Evolutionary conservation across 2,113 vertebrate species (phyloP).

Genomic region (Clinocottus analis): DNA sequence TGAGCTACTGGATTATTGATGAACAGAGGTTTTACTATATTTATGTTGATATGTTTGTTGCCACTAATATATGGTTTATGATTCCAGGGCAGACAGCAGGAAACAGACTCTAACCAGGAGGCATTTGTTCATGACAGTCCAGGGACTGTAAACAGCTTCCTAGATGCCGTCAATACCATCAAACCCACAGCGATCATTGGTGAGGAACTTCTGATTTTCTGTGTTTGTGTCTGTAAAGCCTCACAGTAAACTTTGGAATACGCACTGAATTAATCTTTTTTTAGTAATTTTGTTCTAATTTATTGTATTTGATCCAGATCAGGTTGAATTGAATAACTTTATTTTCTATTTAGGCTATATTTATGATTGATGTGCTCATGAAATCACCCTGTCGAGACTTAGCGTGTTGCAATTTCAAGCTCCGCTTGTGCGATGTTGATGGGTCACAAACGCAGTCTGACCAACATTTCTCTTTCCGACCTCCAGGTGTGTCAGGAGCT

Average conservation of each 20-base stretch:
- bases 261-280: neutral
- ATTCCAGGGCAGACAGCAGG: slow-evolving; percentile 81
- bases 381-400: neutral
- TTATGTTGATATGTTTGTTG: slow-evolving; percentile 8
- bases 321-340: neutral
- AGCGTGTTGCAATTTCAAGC: neutral
- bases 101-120: slow-evolving; percentile 89
- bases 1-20: neutral
- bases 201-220: slow-evolving; percentile 45
- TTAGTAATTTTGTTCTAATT: neutral
- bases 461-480: neutral
- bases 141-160: slow-evolving; percentile 85
- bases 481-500: slow-evolving; percentile 93
- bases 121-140: slow-evolving; percentile 87
- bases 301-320: neutral
- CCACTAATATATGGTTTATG: neutral
- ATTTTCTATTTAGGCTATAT: neutral
- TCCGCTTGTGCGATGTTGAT: neutral
- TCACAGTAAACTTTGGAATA: neutral
- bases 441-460: neutral
- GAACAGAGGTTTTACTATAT: neutral
- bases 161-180: slow-evolving; percentile 92
- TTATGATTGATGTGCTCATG: neutral
- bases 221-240: neutral
- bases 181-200: slow-evolving; percentile 94